Percentiles rank a stretch among this genome's conserved stretches.
Evolutionary conservation across 2,797 vertebrate genomes (phyloP).

Genomic region (Anguilla marmorata): DNA sequence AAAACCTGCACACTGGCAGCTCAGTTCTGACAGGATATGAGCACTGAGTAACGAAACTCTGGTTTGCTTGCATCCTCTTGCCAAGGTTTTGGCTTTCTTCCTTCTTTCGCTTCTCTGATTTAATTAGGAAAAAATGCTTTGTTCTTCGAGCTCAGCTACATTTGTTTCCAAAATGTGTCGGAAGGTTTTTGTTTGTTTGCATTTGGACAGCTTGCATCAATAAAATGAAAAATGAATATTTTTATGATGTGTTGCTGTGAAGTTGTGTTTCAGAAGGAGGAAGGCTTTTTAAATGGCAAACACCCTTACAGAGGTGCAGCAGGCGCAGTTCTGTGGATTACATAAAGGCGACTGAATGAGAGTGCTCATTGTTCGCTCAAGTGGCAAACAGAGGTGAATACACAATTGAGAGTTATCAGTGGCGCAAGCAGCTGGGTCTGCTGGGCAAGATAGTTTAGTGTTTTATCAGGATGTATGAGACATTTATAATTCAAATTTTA

Average conservation of each 20-base stretch:
- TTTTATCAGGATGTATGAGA: too few relatives aligned
- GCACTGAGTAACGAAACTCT: background rate
- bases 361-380: background rate
- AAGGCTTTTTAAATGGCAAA: background rate
- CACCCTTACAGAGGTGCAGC: background rate
- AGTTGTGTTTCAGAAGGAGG: background rate
- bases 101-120: background rate
- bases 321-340: background rate
- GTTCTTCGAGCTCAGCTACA: background rate
- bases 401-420: too few relatives aligned
- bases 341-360: background rate
- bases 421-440: too few relatives aligned
- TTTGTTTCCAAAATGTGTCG: background rate
- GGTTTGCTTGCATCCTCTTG: background rate
- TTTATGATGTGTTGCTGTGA: background rate
- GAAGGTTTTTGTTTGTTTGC: background rate
- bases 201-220: background rate
- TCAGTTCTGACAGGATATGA: background rate
- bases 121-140: background rate
- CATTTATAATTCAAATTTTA: too few relatives aligned
- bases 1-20: background rate
- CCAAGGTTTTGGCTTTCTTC: background rate
- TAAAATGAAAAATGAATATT: background rate
- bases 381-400: background rate
- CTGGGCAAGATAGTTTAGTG: too few relatives aligned